Base-by-base conservation (phyloP, 2,888 invertebrate species). In the Anarsia innoxiella region DNA sequence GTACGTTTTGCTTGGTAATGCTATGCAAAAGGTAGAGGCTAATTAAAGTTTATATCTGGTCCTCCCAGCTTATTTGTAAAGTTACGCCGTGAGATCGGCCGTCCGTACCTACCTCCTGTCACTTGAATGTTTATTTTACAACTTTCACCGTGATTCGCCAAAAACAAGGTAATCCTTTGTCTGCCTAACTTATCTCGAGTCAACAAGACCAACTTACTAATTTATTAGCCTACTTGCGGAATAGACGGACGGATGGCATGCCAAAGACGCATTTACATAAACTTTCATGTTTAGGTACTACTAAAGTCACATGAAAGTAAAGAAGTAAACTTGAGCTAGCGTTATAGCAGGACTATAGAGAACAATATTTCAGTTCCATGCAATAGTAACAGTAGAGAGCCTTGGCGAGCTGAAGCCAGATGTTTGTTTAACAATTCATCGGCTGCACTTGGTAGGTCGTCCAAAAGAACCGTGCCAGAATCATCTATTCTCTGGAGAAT, bases 231-330 rank as follows among this genome's bases (percentile, higher is more conserved):
- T 64, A 67, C 63, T 66, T 62, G 51, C 59, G 58, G 58, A 57
- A 55, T 59, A 44, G 46, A 59, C 55, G 50, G 64, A 59, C 57
- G 53, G 53, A 49, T 50, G 48, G 49, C 46, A 47, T 57, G 57
- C 51, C 58, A 56, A 56, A 54, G 48, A 40, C 48, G 49, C 55
- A 64, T 69, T 70, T 66, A 65, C 66, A 70, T 67, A 61, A 67
- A 71, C 59, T 71, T 72, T 69, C 60, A 66, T 57, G 59, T 59
- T 62, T 60, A 63, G n/a, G n/a, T n/a, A n/a, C n/a, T n/a, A n/a
- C n/a, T 53, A 43, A 56, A 61, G 65, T 61, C 59, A 66, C 56
- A 60, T 57, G 31, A 41, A 10, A 11, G 10, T 11, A 15, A n/a
- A n/a, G 30, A 15, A n/a, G 16, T 9, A 14, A 4, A 15, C n/a